A percentile compares a stretch with the other conserved stretches of the same genome.
Evolutionary conservation across 2,888 invertebrate genomes (phyloP).

Genomic region (Drosophila kambysellisi): DNA sequence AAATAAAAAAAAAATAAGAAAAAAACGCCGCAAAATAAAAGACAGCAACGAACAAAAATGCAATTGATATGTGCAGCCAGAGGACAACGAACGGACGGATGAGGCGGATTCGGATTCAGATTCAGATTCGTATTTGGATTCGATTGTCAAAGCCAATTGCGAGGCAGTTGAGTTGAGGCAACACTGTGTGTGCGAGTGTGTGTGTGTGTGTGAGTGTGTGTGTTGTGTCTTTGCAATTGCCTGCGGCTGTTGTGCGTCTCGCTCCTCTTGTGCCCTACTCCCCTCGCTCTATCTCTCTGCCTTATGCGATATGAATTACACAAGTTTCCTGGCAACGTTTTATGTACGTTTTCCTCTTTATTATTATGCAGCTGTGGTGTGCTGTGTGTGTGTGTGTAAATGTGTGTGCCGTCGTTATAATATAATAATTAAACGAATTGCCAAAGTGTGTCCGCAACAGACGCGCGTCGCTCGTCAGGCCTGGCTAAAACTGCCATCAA

Average conservation of each 20-base stretch:
- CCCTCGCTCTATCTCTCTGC: constrained; percentile 26
- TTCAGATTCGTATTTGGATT: constrained; percentile 62
- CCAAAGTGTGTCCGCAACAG: constrained; percentile 79
- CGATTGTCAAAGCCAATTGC: constrained; percentile 76
- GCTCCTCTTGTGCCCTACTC: constrained; percentile 4
- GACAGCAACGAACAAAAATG: constrained; percentile 41
- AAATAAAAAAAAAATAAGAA: constrained; percentile 10
- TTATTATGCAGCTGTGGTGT: constrained; percentile 63
- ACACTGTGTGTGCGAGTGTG: constrained; percentile 15
- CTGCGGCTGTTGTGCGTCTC: constrained; percentile 51
- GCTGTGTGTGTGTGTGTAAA: constrained; percentile 12
- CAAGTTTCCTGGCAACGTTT: constrained; percentile 77
- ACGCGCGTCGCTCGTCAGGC: constrained; percentile 70
- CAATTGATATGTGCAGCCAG: constrained; percentile 69
- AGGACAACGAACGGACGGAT: constrained; percentile 55
- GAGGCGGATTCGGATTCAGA: constrained; percentile 29
- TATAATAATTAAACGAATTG: constrained; percentile 83
- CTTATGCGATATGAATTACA: constrained; percentile 79
- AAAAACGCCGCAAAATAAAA: constrained; percentile 19
- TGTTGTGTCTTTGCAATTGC: constrained; percentile 42
- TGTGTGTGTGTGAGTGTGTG: constrained; percentile 24
- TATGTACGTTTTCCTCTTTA: constrained; percentile 78
- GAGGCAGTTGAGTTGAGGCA: constrained; percentile 51
- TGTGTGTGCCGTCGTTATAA: constrained; percentile 58
- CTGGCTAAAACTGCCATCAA: constrained; percentile 19